phyloP scores from a whole-genome alignment of 2,888 invertebrate species.

The Philhelius pedissequus region DNA sequence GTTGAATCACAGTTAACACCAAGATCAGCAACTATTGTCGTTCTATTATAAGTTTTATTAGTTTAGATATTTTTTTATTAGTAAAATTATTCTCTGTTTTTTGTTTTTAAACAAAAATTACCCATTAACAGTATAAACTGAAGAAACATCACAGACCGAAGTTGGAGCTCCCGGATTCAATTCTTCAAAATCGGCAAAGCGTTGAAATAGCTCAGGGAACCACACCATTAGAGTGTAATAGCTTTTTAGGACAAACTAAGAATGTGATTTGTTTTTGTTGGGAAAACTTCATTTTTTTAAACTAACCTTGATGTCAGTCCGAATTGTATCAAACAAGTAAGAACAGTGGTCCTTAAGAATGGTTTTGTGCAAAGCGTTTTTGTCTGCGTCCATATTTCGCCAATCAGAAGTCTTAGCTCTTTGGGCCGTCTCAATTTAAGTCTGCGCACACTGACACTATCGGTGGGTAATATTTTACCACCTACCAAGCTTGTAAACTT shows the following conservation, averaged over 20 bases:
- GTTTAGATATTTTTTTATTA: too few relatives aligned
- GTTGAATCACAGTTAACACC: conserved; percentile 80
- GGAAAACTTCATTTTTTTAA: not conserved
- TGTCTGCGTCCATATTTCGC: conserved; percentile 87
- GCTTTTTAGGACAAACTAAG: conserved; percentile 79
- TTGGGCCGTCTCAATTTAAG: conserved; percentile 86
- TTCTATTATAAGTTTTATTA: conserved; percentile 1
- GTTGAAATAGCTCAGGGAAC: conserved; percentile 93
- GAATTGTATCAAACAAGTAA: conserved; percentile 90
- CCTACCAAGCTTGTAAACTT: conserved; percentile 86
- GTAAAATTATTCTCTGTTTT: too few relatives aligned
- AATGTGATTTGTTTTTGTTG: not conserved
- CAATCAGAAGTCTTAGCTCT: conserved; percentile 84
- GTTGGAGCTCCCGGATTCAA: conserved; percentile 84
- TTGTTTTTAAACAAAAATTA: conserved; percentile 54
- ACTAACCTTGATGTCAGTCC: conserved; percentile 87
- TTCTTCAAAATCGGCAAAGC: conserved; percentile 87
- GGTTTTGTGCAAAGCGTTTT: conserved; percentile 87
- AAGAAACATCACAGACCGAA: conserved; percentile 88
- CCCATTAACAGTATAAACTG: conserved; percentile 80
- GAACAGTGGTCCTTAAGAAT: conserved; percentile 86
- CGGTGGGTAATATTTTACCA: conserved; percentile 77
- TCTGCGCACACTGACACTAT: conserved; percentile 81
- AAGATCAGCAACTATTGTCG: conserved; percentile 14
- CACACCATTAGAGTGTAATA: conserved; percentile 95